phyloP scores from a whole-genome alignment of 1,140 invertebrate species.

The Laodelphax striatellus region DNA sequence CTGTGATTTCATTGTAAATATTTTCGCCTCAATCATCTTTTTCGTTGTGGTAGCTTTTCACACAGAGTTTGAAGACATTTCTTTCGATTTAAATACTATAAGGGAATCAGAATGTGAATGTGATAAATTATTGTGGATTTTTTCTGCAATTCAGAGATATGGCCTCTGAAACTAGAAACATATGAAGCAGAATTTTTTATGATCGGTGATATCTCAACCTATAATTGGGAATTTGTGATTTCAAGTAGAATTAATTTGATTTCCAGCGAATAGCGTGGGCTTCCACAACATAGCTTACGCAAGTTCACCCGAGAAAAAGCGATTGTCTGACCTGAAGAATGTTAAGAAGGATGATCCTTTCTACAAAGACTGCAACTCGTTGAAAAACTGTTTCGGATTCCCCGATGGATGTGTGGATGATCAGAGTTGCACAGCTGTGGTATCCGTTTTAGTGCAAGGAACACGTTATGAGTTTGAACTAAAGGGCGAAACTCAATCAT shows the following conservation, averaged over 20 bases:
- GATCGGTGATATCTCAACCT: too few species aligned
- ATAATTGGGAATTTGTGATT: not conserved
- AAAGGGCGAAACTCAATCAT: constrained; percentile 37
- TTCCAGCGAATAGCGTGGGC: constrained; percentile 42
- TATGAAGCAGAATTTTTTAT: too few species aligned
- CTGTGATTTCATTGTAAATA: too few species aligned
- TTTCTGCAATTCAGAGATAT: too few species aligned
- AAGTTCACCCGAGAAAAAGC: constrained; percentile 34
- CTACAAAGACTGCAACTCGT: constrained; percentile 59
- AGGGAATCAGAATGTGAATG: too few species aligned
- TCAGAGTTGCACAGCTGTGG: constrained; percentile 54
- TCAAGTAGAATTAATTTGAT: not conserved
- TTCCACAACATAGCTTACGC: constrained; percentile 48
- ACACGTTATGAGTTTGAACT: constrained; percentile 55
- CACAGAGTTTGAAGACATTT: too few species aligned
- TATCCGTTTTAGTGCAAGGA: constrained; percentile 53
- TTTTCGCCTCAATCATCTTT: too few species aligned
- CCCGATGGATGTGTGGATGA: constrained; percentile 48
- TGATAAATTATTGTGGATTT: too few species aligned
- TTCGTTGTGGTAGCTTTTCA: too few species aligned
- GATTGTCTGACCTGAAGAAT: constrained; percentile 23
- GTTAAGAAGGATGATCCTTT: constrained; percentile 40
- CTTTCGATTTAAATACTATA: too few species aligned
- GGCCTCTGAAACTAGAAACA: too few species aligned
- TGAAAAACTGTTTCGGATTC: constrained; percentile 69